Evolutionary conservation across 37 sponge, comb jelly and placozoan species (phyloP).

Genomic region (Geodia barretti): DNA sequence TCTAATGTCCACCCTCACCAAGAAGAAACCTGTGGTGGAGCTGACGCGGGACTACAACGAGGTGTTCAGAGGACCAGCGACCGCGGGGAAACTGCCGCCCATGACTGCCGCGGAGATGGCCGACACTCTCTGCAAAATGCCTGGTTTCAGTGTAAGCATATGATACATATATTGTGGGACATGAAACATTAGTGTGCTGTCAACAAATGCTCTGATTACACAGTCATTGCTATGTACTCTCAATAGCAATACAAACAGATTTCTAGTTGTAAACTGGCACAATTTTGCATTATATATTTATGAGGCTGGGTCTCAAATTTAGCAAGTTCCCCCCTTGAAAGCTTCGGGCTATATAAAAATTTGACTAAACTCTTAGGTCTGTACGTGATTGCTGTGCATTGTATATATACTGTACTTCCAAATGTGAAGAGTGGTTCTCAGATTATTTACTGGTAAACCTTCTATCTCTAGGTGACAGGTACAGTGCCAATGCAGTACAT

Average conservation of each 20-base stretch:
- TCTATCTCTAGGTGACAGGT: background rate
- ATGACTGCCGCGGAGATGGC: background rate
- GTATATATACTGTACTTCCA: too few relatives aligned
- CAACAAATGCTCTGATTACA: background rate
- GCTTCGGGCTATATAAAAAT: too few relatives aligned
- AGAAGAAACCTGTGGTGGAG: conserved; percentile 10
- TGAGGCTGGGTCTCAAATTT: too few relatives aligned
- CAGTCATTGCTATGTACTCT: conserved; percentile 6
- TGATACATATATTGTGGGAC: too few relatives aligned
- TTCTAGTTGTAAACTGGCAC: too few relatives aligned
- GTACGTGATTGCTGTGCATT: too few relatives aligned
- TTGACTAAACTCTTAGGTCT: background rate
- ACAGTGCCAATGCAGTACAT: background rate
- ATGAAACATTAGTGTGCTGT: too few relatives aligned
- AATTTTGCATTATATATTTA: too few relatives aligned
- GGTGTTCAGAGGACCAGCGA: conserved; percentile 4
- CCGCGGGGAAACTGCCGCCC: background rate
- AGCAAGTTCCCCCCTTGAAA: too few relatives aligned
- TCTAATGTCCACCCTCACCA: background rate
- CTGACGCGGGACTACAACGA: conserved; percentile 45
- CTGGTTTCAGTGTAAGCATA: conserved; percentile 54
- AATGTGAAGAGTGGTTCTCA: too few relatives aligned
- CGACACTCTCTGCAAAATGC: conserved; percentile 23
- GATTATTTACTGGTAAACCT: too few relatives aligned
- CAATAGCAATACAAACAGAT: background rate